These are phyloP conservation scores for Psilopsiagon aymara DNA, from an alignment of 2,113 vertebrate genomes.

Conservation along the genomic window DNA sequence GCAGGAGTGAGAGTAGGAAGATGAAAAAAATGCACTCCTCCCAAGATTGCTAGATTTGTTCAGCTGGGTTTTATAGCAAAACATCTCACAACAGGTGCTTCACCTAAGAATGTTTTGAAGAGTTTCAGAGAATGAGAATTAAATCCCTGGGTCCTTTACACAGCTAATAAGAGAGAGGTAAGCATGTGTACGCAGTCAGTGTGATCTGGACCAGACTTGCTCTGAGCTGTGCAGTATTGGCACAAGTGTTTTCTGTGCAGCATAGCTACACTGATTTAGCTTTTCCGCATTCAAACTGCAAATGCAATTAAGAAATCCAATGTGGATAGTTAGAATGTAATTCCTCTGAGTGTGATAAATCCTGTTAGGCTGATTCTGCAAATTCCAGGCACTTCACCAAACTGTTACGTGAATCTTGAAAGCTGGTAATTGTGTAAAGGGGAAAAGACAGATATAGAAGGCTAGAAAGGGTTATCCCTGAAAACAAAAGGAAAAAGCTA, in stretches of 20 bases:
- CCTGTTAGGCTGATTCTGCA: neutral
- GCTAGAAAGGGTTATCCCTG: neutral
- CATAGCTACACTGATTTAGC: neutral
- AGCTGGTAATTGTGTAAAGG: neutral
- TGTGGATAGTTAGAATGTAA: neutral
- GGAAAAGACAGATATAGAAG: neutral
- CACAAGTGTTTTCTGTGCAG: neutral
- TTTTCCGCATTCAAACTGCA: neutral
- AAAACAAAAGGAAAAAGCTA: neutral
- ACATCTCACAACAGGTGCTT: neutral
- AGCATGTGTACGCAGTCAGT: neutral
- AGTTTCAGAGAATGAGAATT: neutral
- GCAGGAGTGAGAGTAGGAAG: neutral
- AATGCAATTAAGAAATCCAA: neutral
- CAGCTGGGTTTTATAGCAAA: neutral
- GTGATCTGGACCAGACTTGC: neutral
- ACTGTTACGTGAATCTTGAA: neutral
- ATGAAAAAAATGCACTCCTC: neutral
- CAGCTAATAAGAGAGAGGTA: neutral
- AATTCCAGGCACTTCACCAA: neutral
- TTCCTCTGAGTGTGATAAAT: neutral
- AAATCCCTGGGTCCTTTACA: neutral
- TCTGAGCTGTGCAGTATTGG: neutral
- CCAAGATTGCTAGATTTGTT: neutral
- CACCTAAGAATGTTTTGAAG: neutral